These are phyloP conservation scores for Pollenia labialis DNA, from an alignment of 2,888 invertebrate genomes.

Conservation along the genomic window DNA sequence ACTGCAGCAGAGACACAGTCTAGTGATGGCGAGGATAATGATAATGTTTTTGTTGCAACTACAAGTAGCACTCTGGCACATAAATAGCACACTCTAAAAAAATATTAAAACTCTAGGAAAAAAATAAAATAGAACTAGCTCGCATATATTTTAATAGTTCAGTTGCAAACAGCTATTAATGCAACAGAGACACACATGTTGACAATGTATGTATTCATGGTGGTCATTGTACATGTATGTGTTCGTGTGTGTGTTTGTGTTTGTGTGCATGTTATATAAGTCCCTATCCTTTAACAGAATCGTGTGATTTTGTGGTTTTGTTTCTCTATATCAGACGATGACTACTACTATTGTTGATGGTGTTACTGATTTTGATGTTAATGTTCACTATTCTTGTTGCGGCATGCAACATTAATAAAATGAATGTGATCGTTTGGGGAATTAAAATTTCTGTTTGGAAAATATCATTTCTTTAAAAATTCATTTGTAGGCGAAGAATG, in stretches of 20 bases:
- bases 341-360: slow-evolving; percentile 22
- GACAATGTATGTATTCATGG: not conserved
- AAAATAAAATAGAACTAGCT: not conserved
- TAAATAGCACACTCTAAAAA: slow-evolving; percentile 50
- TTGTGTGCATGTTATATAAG: not conserved
- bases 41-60: slow-evolving; percentile 40
- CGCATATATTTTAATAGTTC: slow-evolving; percentile 48
- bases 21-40: slow-evolving; percentile 35
- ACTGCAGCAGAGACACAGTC: slow-evolving; percentile 7
- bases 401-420: not conserved
- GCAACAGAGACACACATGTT: slow-evolving; percentile 11
- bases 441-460: too few species aligned
- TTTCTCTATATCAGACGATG: slow-evolving; percentile 7
- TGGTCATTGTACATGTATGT: not conserved
- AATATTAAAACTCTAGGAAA: slow-evolving; percentile 13
- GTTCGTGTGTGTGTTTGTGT: not conserved
- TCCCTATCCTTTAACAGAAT: not conserved
- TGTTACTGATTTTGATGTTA: slow-evolving; percentile 47
- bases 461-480: not conserved
- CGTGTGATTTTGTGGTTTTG: slow-evolving; percentile 25
- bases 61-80: slow-evolving; percentile 18
- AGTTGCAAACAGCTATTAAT: slow-evolving; percentile 42
- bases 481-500: too few species aligned
- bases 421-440: not conserved
- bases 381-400: slow-evolving; percentile 3